These are phyloP conservation scores for Chymomyza procnemis DNA, from an alignment of 2,888 invertebrate genomes.

Conservation along the genomic window DNA sequence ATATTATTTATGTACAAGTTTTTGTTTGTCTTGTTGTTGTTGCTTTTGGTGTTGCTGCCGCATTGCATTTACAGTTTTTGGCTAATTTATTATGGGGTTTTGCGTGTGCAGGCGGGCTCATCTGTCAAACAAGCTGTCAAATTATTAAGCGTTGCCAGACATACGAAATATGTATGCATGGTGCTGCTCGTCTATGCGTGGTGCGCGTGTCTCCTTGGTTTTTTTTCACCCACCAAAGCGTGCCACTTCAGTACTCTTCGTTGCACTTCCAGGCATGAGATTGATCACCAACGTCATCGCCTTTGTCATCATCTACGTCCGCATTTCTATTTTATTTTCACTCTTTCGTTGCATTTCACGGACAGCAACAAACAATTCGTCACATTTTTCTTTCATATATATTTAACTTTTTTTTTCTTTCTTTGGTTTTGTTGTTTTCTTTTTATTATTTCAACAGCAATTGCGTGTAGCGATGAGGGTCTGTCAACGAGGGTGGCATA, in stretches of 20 bases:
- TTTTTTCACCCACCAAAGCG: conserved; percentile 18
- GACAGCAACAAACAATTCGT: conserved; percentile 26
- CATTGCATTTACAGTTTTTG: conserved; percentile 61
- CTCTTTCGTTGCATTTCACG: conserved; percentile 30
- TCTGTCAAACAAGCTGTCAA: conserved; percentile 65
- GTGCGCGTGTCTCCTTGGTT: conserved; percentile 2
- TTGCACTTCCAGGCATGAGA: conserved; percentile 40
- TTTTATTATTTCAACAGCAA: not conserved
- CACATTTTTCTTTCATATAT: not conserved
- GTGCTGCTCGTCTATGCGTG: conserved; percentile 4
- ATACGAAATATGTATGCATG: conserved; percentile 55
- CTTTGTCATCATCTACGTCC: not conserved
- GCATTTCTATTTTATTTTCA: not conserved
- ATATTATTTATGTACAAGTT: not conserved
- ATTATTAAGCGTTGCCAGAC: conserved; percentile 69
- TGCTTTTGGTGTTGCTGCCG: conserved; percentile 7
- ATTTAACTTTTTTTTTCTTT: not conserved
- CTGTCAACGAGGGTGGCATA: not conserved
- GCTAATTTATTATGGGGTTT: conserved; percentile 63
- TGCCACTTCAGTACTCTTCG: not conserved
- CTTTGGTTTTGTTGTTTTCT: no score
- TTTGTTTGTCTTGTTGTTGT: conserved; percentile 36
- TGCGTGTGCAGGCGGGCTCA: conserved; percentile 45
- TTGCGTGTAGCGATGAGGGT: not conserved
- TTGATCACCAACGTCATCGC: conserved; percentile 53